Percentiles rank a stretch among this genome's conserved stretches.
These are phyloP conservation scores for Apistogramma diplotaenia DNA, from an alignment of 2,113 vertebrate species.

Conservation along the genomic window DNA sequence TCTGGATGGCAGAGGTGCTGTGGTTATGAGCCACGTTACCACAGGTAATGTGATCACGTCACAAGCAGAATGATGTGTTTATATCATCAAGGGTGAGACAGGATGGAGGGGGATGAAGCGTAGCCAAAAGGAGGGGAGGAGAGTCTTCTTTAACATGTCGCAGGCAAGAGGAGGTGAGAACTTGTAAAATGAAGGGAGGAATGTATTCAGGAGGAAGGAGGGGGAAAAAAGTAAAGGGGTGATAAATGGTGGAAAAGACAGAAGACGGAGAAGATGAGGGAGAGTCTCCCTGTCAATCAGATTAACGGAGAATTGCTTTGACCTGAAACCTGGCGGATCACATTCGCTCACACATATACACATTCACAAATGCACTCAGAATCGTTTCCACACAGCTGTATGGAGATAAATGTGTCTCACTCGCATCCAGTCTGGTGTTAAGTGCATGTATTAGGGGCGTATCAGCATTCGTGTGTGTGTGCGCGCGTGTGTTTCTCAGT, in stretches of 20 bases:
- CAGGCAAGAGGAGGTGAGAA: background rate
- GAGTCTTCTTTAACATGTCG: background rate
- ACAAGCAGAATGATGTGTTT: constrained; percentile 66
- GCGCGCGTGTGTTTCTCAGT: constrained; percentile 47
- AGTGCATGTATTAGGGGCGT: constrained; percentile 66
- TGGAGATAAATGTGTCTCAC: constrained; percentile 75
- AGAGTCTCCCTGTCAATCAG: constrained; percentile 70
- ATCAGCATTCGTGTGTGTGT: constrained; percentile 67
- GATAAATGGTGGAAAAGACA: constrained; percentile 33
- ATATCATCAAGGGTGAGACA: constrained; percentile 54
- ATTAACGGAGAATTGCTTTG: constrained; percentile 72
- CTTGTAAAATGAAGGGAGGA: constrained; percentile 11
- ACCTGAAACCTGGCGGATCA: constrained; percentile 64
- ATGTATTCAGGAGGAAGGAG: background rate
- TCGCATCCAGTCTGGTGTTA: constrained; percentile 70
- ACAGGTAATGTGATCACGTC: constrained; percentile 57
- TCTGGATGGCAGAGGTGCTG: constrained; percentile 38
- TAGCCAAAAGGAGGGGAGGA: background rate
- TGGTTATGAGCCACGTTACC: constrained; percentile 44
- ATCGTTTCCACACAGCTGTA: constrained; percentile 60
- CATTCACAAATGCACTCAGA: constrained; percentile 61
- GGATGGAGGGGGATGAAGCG: constrained; percentile 25
- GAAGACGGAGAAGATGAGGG: constrained; percentile 33
- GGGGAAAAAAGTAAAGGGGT: constrained; percentile 26
- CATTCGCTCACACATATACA: constrained; percentile 47